These are phyloP conservation scores for Drosophila repleta DNA, from an alignment of 1,140 invertebrate genomes.

Conservation along the genomic window DNA sequence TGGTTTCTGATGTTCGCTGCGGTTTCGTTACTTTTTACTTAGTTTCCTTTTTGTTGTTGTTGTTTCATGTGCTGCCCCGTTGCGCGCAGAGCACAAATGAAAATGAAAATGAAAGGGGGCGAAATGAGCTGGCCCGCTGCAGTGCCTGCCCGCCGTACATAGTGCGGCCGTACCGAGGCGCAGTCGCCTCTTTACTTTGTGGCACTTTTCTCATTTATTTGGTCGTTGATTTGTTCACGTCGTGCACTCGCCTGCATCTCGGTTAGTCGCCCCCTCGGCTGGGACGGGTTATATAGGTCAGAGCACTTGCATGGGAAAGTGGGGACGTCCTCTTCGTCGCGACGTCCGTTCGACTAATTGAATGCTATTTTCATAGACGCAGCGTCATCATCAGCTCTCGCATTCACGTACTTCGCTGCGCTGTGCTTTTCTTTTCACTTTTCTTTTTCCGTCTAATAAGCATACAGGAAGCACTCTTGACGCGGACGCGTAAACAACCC, in stretches of 20 bases:
- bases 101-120: conserved; percentile 75
- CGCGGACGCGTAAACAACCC: conserved; percentile 37
- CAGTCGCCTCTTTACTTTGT: conserved; percentile 28
- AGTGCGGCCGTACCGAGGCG: not conserved
- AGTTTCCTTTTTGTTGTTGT: conserved; percentile 63
- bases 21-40: conserved; percentile 36
- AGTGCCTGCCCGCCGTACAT: too few species aligned
- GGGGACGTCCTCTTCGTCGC: conserved; percentile 27
- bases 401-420: conserved; percentile 30
- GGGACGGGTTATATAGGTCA: conserved; percentile 74
- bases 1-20: conserved; percentile 24
- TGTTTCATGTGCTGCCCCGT: conserved; percentile 10
- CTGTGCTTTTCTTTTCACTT: conserved; percentile 67
- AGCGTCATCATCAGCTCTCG: conserved; percentile 59
- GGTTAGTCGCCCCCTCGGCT: conserved; percentile 11
- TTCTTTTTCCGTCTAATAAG: conserved; percentile 67
- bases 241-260: conserved; percentile 62
- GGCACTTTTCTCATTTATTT: conserved; percentile 73
- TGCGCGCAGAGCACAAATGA: conserved; percentile 52
- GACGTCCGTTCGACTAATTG: conserved; percentile 69
- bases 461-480: conserved; percentile 76
- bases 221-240: conserved; percentile 66
- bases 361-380: conserved; percentile 75
- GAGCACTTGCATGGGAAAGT: conserved; percentile 78
- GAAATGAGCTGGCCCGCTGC: conserved; percentile 23